phyloP scores from a whole-genome alignment of 2,888 invertebrate species.

The Diarsia rubi region DNA sequence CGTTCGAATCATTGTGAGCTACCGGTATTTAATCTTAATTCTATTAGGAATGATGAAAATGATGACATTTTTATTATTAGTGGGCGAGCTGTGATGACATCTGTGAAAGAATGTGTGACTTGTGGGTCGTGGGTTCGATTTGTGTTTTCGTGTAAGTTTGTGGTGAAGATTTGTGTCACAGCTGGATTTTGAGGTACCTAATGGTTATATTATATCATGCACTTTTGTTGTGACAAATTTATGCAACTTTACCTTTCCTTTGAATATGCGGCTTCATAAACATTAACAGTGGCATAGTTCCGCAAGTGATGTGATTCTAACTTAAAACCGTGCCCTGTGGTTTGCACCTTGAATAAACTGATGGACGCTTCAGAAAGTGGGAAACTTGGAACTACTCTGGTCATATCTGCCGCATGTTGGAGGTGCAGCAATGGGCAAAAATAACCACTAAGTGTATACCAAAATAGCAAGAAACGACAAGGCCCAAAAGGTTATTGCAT shows the following conservation, averaged over 20 bases:
- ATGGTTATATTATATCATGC: constrained; percentile 34
- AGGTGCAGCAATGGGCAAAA: too few relatives aligned
- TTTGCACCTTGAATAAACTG: background rate
- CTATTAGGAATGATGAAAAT: constrained; percentile 30
- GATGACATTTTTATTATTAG: constrained; percentile 55
- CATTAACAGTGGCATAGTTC: background rate
- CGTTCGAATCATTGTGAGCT: constrained; percentile 51
- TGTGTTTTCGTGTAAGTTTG: constrained; percentile 12
- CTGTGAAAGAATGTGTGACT: constrained; percentile 28
- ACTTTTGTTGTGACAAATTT: background rate
- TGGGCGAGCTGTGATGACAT: constrained; percentile 29
- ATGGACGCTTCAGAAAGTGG: background rate
- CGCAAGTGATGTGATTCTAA: background rate
- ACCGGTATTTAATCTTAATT: constrained; percentile 55
- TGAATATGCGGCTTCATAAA: too few relatives aligned
- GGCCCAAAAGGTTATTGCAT: too few relatives aligned
- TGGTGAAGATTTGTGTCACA: constrained; percentile 11
- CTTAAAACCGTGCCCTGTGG: background rate
- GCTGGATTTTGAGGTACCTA: constrained; percentile 8
- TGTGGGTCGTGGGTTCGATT: constrained; percentile 40
- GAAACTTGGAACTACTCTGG: too few relatives aligned
- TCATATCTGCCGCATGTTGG: too few relatives aligned
- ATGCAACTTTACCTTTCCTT: background rate
- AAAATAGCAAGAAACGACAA: too few relatives aligned
- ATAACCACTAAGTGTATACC: too few relatives aligned